phyloP scores from a whole-genome alignment of 2,888 invertebrate species.

The Sepioteuthis lessoniana region DNA sequence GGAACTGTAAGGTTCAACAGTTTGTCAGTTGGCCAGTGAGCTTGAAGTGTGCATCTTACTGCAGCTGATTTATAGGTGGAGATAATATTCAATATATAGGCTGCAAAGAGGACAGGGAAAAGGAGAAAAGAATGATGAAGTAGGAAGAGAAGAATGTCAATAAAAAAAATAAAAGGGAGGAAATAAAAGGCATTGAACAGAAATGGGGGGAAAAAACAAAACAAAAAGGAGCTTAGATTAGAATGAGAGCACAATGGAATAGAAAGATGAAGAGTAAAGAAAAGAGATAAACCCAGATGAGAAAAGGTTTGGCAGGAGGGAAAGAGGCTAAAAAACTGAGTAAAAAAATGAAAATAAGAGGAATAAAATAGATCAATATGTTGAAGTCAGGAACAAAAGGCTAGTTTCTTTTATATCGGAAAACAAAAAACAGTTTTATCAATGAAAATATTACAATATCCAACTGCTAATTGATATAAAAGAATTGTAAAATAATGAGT shows the following conservation, averaged over 20 bases:
- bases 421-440: too few species aligned
- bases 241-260: neutral
- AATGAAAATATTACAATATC: too few species aligned
- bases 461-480: too few species aligned
- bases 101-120: neutral
- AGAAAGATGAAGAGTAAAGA: neutral
- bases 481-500: too few species aligned
- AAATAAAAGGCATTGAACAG: neutral
- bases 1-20: neutral
- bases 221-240: neutral
- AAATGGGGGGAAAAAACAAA: neutral
- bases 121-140: neutral
- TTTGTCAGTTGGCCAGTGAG: neutral
- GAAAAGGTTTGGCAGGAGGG: too few species aligned
- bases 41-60: neutral
- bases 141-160: neutral
- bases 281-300: neutral
- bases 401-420: too few species aligned
- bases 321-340: neutral
- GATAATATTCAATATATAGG: neutral
- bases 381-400: too few species aligned
- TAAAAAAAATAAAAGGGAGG: neutral
- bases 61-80: neutral
- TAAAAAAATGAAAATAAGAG: too few species aligned
- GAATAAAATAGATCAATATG: too few species aligned